Conservation (phyloP, 1,140 invertebrate species). For the Daktulosphaira vitifoliae region DNA sequence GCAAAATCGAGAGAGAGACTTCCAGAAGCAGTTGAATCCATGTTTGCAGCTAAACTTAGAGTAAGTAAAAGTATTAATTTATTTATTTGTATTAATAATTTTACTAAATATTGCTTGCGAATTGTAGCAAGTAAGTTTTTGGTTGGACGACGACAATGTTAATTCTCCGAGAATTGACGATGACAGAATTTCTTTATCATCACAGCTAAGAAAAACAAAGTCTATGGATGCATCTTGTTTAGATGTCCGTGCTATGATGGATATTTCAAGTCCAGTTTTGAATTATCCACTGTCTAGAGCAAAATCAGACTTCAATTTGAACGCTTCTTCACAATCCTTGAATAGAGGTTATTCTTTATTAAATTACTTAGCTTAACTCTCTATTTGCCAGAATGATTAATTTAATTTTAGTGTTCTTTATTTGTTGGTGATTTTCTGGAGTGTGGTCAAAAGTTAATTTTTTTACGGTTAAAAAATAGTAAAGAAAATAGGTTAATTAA, state of each 20-base stretch:
- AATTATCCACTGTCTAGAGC: slow-evolving; percentile 56
- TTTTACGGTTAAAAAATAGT: too few relatives aligned
- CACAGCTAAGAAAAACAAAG: slow-evolving; percentile 72
- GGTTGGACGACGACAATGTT: slow-evolving; percentile 63
- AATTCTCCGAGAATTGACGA: slow-evolving; percentile 53
- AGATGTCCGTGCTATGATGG: slow-evolving; percentile 62
- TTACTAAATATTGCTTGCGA: neutral
- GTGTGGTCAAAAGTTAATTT: too few relatives aligned
- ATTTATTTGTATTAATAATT: too few relatives aligned
- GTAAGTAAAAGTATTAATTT: slow-evolving; percentile 47
- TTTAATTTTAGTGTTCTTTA: too few relatives aligned
- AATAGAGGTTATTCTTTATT: too few relatives aligned
- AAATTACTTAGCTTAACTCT: too few relatives aligned
- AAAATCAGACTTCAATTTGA: slow-evolving; percentile 77
- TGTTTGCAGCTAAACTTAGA: slow-evolving; percentile 65
- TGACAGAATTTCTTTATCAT: slow-evolving; percentile 54
- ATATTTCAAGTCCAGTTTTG: slow-evolving; percentile 42
- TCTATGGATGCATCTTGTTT: slow-evolving; percentile 80
- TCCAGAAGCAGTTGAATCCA: slow-evolving; percentile 67
- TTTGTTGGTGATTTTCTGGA: too few relatives aligned
- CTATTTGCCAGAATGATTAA: too few relatives aligned
- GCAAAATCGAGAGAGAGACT: slow-evolving; percentile 74
- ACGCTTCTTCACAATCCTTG: slow-evolving; percentile 50
- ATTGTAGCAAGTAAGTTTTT: slow-evolving; percentile 60
- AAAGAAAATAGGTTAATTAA: too few relatives aligned